Base-by-base conservation (phyloP, 2,797 vertebrate genomes). In the Lepilemur ruficaudatus region DNA sequence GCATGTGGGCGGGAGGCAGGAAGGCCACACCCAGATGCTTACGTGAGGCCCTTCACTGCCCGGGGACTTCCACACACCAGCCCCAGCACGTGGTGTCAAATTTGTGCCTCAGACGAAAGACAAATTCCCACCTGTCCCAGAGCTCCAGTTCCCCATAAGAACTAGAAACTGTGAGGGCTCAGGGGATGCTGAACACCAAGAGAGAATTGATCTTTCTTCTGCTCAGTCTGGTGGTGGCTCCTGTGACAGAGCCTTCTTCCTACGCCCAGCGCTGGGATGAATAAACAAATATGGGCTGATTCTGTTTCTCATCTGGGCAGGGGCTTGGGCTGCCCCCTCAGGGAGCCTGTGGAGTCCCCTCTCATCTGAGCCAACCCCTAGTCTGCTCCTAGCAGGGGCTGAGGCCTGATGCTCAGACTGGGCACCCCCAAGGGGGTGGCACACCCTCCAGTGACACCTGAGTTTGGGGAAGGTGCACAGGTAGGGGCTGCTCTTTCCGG, bases 251-350 rank as follows among this genome's bases (percentile, higher is more conserved):
- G 9, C 1, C n/a, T 75, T 52, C 50, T 55, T 48, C 75, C 14
- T 17, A 57, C 0, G 0, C 5, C 32, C 5, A 3, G 30, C 2
- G 1, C 52, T 28, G 32, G 52, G 46, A 7, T 5, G 70, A 48
- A 17, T 1, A 12, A 65, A n/a, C 59, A 50, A 28, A 22, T 28
- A 6, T 48, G 38, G 17, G 3, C 0, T 2, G 10, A 63, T 20
- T 17, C 57, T 43, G 5, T 7, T 63, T 38, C 73, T 89, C 50
- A 52, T 73, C 67, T 8, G 35, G 59, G 46, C 30, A n/a, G 69
- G 48, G 13, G 1, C 7, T 25, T 86, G 32, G 52, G 18, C 79
- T 75, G 20, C 43, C 41, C 41, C 1, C 1, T 79, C 65, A 4
- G 0, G 14, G 70, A 72, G 14, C 14, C 23, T 10, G 48, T 4